Percentiles rank a stretch among this genome's conserved stretches.
Conservation (phyloP, 2,797 vertebrate genomes). For the Cephalopachus bancanus region DNA sequence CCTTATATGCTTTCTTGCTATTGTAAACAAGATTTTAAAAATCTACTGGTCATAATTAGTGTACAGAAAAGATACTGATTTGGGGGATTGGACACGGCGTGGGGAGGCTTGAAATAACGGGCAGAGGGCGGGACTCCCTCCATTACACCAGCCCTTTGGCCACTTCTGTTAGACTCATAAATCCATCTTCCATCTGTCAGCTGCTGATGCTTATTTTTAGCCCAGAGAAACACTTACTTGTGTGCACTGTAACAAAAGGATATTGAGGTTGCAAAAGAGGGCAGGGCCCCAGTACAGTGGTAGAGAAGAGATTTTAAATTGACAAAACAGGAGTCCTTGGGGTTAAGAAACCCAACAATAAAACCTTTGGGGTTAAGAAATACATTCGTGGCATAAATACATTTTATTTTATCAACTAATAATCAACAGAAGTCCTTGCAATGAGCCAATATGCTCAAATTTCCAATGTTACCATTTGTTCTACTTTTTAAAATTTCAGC, state of each 20-base stretch:
- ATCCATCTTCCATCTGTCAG: not conserved
- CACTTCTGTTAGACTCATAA: not conserved
- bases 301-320: constrained; percentile 6
- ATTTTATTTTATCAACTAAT: constrained; percentile 37
- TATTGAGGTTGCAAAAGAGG: not conserved
- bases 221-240: not conserved
- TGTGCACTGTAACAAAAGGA: not conserved
- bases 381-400: not conserved
- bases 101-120: not conserved
- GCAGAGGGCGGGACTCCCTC: not conserved
- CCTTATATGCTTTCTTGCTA: not conserved
- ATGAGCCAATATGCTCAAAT: not conserved
- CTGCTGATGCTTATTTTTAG: constrained; percentile 2
- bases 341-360: not conserved
- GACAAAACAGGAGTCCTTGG: not conserved
- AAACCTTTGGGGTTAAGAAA: constrained; percentile 29
- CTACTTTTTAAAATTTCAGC: constrained; percentile 43
- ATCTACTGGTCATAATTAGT: not conserved
- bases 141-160: not conserved
- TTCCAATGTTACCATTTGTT: constrained; percentile 4
- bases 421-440: not conserved
- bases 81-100: no score
- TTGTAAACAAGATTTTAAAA: not conserved
- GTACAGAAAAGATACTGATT: not conserved
- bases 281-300: not conserved